phyloP scores from a whole-genome alignment of 2,888 invertebrate genomes.

The Acrobasis suavella region DNA sequence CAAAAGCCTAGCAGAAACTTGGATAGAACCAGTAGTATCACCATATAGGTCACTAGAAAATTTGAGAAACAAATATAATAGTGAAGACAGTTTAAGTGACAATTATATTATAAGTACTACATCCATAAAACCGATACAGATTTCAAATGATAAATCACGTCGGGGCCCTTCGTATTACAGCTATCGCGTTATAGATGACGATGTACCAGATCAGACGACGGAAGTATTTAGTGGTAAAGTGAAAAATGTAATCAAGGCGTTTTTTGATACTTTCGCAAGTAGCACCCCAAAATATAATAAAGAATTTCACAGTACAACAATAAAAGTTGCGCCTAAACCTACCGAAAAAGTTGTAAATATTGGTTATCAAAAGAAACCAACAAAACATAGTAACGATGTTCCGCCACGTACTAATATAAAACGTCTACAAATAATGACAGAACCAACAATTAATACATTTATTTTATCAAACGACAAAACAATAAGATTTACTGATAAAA shows the following conservation, averaged over 20 bases:
- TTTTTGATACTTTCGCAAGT: constrained; percentile 59
- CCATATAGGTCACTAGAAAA: constrained; percentile 79
- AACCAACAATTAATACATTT: constrained; percentile 47
- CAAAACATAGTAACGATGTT: constrained; percentile 56
- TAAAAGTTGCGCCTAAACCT: constrained; percentile 42
- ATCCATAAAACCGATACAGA: constrained; percentile 40
- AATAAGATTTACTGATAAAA: constrained; percentile 36
- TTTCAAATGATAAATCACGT: constrained; percentile 43
- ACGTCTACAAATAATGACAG: constrained; percentile 65
- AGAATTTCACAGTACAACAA: constrained; percentile 34
- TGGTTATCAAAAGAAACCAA: constrained; percentile 63
- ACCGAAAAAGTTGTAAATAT: constrained; percentile 64
- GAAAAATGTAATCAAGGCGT: constrained; percentile 67
- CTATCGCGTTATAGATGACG: constrained; percentile 66
- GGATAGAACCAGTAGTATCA: constrained; percentile 72
- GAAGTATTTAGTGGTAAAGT: constrained; percentile 68
- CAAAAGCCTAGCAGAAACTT: constrained; percentile 41
- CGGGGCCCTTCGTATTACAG: constrained; percentile 64
- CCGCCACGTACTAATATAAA: constrained; percentile 54
- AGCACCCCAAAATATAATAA: constrained; percentile 39
- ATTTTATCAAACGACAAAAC: constrained; percentile 42
- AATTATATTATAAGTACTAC: constrained; percentile 49
- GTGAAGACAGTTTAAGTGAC: constrained; percentile 39
- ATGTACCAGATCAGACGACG: constrained; percentile 65
- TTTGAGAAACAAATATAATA: constrained; percentile 52